These are phyloP conservation scores for Pammene fasciana DNA, from an alignment of 2,888 invertebrate genomes.

Conservation along the genomic window DNA sequence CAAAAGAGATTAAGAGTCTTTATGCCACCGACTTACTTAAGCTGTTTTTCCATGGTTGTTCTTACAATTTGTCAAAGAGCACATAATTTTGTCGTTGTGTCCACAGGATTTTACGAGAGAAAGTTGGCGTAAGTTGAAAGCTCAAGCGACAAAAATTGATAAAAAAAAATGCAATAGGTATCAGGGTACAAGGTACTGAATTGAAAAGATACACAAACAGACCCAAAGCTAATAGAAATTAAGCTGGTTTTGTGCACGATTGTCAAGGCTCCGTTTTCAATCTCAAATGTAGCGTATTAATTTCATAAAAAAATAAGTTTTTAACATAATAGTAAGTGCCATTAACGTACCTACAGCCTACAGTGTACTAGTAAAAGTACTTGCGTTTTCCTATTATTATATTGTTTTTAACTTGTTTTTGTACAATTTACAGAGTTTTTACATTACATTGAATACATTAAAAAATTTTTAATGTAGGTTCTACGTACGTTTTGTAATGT, in stretches of 20 bases:
- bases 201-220: neutral
- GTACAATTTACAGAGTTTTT: no score
- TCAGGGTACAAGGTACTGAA: slow-evolving; percentile 9
- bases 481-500: no score
- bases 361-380: no score
- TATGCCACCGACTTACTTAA: neutral
- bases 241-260: neutral
- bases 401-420: no score
- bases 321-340: no score
- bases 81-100: slow-evolving; percentile 63
- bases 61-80: slow-evolving; percentile 69
- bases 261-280: neutral
- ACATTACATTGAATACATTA: no score
- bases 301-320: no score
- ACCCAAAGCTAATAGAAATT: neutral
- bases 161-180: slow-evolving; percentile 3
- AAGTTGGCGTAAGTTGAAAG: slow-evolving; percentile 49
- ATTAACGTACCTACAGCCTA: no score
- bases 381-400: no score
- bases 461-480: no score
- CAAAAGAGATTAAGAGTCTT: slow-evolving; percentile 7
- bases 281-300: no score
- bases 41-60: slow-evolving; percentile 44
- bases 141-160: slow-evolving; percentile 37
- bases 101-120: slow-evolving; percentile 51